Percentiles rank a stretch among this genome's conserved stretches.
Evolutionary conservation across 2,888 invertebrate genomes (phyloP).

Genomic region (Temnothorax rugatulus): DNA sequence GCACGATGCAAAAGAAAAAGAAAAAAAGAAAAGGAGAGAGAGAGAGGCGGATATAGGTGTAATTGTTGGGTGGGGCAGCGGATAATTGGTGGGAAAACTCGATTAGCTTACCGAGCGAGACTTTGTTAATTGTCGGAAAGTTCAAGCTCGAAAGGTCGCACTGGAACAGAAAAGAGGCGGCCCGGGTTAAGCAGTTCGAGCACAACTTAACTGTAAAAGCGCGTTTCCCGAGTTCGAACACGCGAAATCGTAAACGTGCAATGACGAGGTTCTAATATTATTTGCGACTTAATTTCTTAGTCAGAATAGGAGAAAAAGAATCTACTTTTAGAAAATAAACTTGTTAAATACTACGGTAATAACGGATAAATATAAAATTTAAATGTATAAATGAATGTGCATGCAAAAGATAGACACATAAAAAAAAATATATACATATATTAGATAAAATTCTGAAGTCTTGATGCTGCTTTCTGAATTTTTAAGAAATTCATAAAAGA

Average conservation of each 20-base stretch:
- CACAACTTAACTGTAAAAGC: constrained; percentile 28
- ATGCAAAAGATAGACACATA: not conserved
- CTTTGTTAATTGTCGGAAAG: constrained; percentile 54
- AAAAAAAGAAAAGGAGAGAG: not conserved
- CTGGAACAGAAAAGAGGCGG: constrained; percentile 8
- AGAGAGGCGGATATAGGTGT: constrained; percentile 41
- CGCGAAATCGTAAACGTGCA: not conserved
- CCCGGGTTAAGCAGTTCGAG: not conserved
- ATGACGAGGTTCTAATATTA: constrained; percentile 8
- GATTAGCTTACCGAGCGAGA: constrained; percentile 57
- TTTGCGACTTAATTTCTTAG: constrained; percentile 12
- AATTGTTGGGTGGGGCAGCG: constrained; percentile 47
- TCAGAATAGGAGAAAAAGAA: not conserved
- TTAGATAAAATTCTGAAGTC: not conserved
- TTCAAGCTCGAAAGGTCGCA: constrained; percentile 44
- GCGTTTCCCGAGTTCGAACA: constrained; percentile 7
- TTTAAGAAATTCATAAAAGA: not conserved
- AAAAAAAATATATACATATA: not conserved
- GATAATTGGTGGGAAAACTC: constrained; percentile 77
- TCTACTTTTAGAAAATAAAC: not conserved
- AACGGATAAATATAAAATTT: not conserved
- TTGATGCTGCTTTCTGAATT: not conserved
- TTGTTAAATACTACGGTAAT: not conserved
- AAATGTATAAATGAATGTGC: not conserved
- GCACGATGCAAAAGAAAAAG: not conserved